Percentiles rank a stretch among this genome's conserved stretches.
Evolutionary conservation across 1,140 invertebrate genomes (phyloP).

Genomic region (Cecropterus lyciades): DNA sequence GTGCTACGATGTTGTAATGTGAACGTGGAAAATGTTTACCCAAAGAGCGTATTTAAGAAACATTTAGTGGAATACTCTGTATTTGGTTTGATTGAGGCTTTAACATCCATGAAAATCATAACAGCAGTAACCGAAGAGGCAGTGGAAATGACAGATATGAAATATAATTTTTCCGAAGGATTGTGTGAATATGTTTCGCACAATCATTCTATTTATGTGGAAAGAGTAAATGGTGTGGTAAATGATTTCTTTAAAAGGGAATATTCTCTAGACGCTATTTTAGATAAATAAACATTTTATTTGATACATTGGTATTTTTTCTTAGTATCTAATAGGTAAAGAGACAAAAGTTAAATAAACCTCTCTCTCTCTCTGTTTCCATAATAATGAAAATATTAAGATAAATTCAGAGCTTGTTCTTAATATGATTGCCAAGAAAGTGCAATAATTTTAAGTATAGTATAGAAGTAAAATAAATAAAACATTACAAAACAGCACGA

Average conservation of each 20-base stretch:
- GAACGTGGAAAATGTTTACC: slow-evolving; percentile 75
- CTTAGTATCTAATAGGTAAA: too few relatives aligned
- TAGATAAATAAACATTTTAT: slow-evolving; percentile 12
- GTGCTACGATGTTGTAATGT: slow-evolving; percentile 69
- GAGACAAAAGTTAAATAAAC: too few relatives aligned
- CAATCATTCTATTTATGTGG: slow-evolving; percentile 49
- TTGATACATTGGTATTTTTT: too few relatives aligned
- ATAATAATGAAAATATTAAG: too few relatives aligned
- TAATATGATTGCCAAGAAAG: too few relatives aligned
- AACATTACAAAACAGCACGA: not conserved
- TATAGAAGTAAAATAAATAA: too few relatives aligned
- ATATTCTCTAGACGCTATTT: slow-evolving; percentile 55
- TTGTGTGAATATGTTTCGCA: slow-evolving; percentile 44
- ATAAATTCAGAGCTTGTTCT: too few relatives aligned
- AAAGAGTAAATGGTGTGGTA: slow-evolving; percentile 66
- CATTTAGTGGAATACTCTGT: slow-evolving; percentile 64
- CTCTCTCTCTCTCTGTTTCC: too few relatives aligned
- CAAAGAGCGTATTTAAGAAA: slow-evolving; percentile 68
- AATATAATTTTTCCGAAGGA: slow-evolving; percentile 49
- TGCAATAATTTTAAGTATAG: too few relatives aligned
- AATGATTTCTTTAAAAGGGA: slow-evolving; percentile 59
- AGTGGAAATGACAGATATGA: slow-evolving; percentile 64
- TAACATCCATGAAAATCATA: slow-evolving; percentile 73
- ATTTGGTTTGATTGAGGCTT: slow-evolving; percentile 65
- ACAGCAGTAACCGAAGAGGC: slow-evolving; percentile 63